Base-by-base conservation (phyloP, 2,888 invertebrate genomes). In the Byasa hedistus region DNA sequence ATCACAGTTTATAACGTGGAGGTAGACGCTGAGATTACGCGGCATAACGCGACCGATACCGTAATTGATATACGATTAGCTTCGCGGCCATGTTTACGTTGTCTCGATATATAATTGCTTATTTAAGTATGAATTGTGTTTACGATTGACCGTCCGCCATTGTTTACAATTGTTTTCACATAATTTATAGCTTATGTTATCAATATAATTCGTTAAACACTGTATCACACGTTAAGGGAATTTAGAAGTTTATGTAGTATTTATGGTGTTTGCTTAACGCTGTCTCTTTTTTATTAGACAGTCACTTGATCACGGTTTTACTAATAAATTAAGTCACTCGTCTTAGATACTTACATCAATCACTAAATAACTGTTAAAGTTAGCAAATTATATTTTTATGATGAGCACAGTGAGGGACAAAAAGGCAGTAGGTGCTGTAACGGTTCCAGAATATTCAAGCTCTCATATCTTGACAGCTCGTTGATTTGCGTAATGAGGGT, bases 61-160 rank as follows among this genome's bases (percentile, higher is more conserved):
- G 56, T 56, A 56, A 56, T 56, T 56, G 56, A 56, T 56, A 56
- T 27, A 56, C 27, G 27, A 56, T 56, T 56, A 56, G 23, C 56
- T 56, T 19, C 1, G 56, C 19, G 56, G 56, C 27, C 56, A 19
- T 56, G 56, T 56, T 56, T 56, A 56, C 56, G 22, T 27, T 56
- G 56, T 39, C 1, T 19, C 22, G 27, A 56, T 56, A 56, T 22
- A 24, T 56, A 24, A 56, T 56, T 56, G 22, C 24, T 27, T 56
- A n/a, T 56, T 56, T 56, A 56, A 56, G 19, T 56, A 27, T 56
- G 23, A 27, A 54, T 54, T 54, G 12, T 54, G 52, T 54, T 56
- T 56, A 56, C 19, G 27, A 56, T 22, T 27, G 17, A 27, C 19
- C 56, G 56, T 27, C 56, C 7, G 48, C n/a, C 48, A n/a, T 48